Evolutionary conservation across 1,140 invertebrate species (phyloP), one percentile per base, ranked within the genome.

Genomic region (Papilio polyxenes): DNA sequence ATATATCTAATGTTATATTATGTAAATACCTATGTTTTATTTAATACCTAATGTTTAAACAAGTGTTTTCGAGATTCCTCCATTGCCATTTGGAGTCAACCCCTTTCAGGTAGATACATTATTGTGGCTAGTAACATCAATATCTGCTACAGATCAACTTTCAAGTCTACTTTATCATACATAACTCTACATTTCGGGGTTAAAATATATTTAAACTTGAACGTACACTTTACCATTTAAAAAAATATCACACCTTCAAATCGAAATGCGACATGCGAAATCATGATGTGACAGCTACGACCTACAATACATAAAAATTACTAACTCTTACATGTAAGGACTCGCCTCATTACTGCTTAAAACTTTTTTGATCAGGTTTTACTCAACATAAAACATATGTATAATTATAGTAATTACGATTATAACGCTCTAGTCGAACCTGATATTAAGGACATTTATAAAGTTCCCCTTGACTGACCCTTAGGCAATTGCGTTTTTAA

Each of bases 221-320:
- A 62, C 59, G 62, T 65, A 76, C 17, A 48, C 40, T 6, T 76
- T 76, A 51, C 75, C 75, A 48, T 76, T 75, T 11, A 75, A 48
- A 44, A 31, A 76, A 53, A 11, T 40, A 75, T 31, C 74, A n/a
- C 44, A 75, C 75, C 75, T 76, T 76, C 75, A 76, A 76, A 76
- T n/a, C 44, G 20, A 20, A 23, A 53, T n/a, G n/a, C n/a, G n/a
- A n/a, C n/a, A n/a, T n/a, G n/a, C n/a, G n/a, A n/a, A n/a, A n/a
- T n/a, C 75, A 77, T 17, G 11, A 49, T 77, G 37, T 17, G 74
- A 48, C 40, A 75, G 49, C 44, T 53, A 53, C 49, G 49, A 37
- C 49, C 49, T 53, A 37, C n/a, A 56, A 77, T 31, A 9, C 48
- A 5, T 37, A 76, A 75, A 75, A 77, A 77, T 31, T 11, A 77